These are phyloP conservation scores for Pleuronectes platessa DNA, from an alignment of 2,113 vertebrate species.

Conservation along the genomic window DNA sequence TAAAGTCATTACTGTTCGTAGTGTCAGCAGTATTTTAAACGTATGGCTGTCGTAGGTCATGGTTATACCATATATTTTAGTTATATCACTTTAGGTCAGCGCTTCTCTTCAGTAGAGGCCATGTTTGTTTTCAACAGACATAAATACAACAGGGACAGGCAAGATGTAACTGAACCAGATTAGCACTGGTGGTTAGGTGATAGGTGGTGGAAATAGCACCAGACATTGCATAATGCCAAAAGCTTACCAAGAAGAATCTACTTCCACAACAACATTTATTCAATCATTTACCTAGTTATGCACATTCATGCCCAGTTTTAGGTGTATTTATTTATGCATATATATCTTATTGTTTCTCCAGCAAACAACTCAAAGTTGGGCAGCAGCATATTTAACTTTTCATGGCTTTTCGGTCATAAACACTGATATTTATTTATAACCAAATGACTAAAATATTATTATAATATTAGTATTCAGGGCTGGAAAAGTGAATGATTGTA, in stretches of 20 bases:
- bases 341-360: not conserved
- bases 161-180: constrained; percentile 43
- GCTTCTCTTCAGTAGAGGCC: not conserved
- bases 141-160: constrained; percentile 38
- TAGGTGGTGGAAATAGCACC: constrained; percentile 51
- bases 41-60: not conserved
- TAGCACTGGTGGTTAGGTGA: constrained; percentile 11
- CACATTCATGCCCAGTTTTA: not conserved
- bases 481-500: not conserved
- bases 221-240: constrained; percentile 39
- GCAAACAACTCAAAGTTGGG: not conserved
- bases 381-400: not conserved
- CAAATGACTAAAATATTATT: not conserved
- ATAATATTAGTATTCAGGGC: not conserved
- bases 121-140: constrained; percentile 24
- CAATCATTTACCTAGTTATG: not conserved
- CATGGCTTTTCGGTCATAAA: not conserved
- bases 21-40: not conserved
- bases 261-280: constrained; percentile 32
- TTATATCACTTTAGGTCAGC: not conserved
- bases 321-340: not conserved
- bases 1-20: not conserved
- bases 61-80: not conserved
- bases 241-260: constrained; percentile 37
- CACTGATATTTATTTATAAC: not conserved